Percentiles rank a stretch among this genome's conserved stretches.
Evolutionary conservation across 2,797 vertebrate genomes (phyloP).

Genomic region (Typhlichthys eigenmanni): DNA sequence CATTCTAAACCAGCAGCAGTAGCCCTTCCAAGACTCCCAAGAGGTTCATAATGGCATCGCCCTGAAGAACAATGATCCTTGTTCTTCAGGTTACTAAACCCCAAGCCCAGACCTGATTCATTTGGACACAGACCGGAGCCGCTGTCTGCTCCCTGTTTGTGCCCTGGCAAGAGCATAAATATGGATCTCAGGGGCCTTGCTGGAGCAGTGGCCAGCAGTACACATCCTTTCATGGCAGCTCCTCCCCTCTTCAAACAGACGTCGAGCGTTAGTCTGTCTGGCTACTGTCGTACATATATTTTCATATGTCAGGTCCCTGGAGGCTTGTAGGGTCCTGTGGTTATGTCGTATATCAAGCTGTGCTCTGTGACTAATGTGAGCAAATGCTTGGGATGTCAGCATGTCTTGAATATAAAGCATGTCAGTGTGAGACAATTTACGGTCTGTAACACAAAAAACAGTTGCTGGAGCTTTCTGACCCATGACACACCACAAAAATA

Average conservation of each 20-base stretch:
- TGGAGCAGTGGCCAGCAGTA: slow-evolving; percentile 47
- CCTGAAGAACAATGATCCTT: slow-evolving; percentile 20
- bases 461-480: too few relatives aligned
- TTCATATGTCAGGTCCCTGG: slow-evolving; percentile 33
- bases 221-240: slow-evolving; percentile 39
- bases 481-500: too few relatives aligned
- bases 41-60: slow-evolving; percentile 12
- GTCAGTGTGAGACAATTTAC: too few relatives aligned
- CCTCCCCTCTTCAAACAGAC: slow-evolving; percentile 9
- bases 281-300: too few relatives aligned
- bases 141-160: slow-evolving; percentile 23
- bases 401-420: too few relatives aligned
- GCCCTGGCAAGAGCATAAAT: slow-evolving; percentile 50
- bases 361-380: too few relatives aligned
- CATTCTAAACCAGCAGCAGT: not conserved
- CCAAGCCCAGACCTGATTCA: slow-evolving; percentile 39
- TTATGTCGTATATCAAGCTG: not conserved
- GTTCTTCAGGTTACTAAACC: slow-evolving; percentile 17
- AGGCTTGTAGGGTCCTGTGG: not conserved
- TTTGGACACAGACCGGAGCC: slow-evolving; percentile 26
- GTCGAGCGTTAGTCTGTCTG: slow-evolving; percentile 2
- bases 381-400: too few relatives aligned
- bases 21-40: slow-evolving; percentile 11
- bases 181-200: slow-evolving; percentile 36
- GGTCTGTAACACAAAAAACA: too few relatives aligned